Percentiles rank a stretch among this genome's conserved stretches.
These are phyloP conservation scores for Erinaceus europaeus DNA, from an alignment of 2,113 vertebrate species.

Conservation along the genomic window DNA sequence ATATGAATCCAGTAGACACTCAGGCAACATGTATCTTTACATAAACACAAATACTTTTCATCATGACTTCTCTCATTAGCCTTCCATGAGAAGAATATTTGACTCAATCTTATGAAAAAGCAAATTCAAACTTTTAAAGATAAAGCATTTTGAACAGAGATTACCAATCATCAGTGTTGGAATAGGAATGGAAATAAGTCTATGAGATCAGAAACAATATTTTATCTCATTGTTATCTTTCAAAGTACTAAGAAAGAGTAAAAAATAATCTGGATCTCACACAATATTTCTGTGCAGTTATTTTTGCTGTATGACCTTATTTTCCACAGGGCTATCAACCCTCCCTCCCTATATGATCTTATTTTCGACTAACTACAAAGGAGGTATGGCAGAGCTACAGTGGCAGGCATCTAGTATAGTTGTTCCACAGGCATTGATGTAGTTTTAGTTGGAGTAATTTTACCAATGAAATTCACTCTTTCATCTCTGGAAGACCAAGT, in stretches of 20 bases:
- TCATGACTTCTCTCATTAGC: background rate
- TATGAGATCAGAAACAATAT: background rate
- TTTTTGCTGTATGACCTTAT: background rate
- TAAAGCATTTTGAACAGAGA: background rate
- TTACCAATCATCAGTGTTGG: background rate
- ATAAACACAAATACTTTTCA: background rate
- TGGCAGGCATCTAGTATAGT: background rate
- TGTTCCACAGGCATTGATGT: background rate
- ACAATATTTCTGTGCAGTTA: background rate
- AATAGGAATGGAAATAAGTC: background rate
- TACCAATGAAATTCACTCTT: slow-evolving; percentile 63
- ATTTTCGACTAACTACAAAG: background rate
- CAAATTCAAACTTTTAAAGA: background rate
- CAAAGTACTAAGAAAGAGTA: background rate
- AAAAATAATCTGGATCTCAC: background rate
- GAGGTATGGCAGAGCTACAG: background rate
- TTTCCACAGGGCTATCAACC: too few species aligned
- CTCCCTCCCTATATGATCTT: background rate
- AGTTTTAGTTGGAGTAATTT: slow-evolving; percentile 35
- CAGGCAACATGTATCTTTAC: background rate
- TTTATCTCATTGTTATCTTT: background rate
- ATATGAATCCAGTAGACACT: background rate
- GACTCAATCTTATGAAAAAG: background rate
- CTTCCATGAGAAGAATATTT: background rate
- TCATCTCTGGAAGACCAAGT: slow-evolving; percentile 61